Conservation (phyloP, 2,888 invertebrate species). For the Eupithecia insigniata region DNA sequence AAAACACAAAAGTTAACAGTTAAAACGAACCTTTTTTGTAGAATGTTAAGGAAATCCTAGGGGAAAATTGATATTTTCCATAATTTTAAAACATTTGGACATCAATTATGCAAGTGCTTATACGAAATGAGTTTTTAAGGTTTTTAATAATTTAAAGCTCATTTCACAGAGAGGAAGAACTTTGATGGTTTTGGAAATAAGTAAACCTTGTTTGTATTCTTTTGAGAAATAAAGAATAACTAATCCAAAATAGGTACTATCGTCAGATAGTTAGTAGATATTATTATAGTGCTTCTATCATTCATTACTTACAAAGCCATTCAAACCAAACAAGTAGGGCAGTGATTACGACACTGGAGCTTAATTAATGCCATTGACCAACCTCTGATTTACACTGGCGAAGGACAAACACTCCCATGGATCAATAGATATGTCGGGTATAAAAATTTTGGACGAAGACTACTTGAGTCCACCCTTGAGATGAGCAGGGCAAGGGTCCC, state of each 20-base stretch:
- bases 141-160: background rate
- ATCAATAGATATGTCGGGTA: slow-evolving; percentile 11
- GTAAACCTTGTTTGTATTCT: background rate
- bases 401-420: background rate
- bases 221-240: background rate
- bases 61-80: background rate
- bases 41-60: background rate
- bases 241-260: background rate
- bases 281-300: background rate
- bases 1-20: no score
- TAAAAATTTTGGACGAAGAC: no score
- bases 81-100: background rate
- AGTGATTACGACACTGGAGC: slow-evolving; percentile 6
- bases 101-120: background rate
- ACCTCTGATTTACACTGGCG: slow-evolving; percentile 19
- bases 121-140: background rate
- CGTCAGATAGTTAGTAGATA: background rate
- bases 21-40: no score
- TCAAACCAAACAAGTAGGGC: background rate
- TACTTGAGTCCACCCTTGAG: background rate
- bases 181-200: background rate
- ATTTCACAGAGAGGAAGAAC: background rate
- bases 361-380: slow-evolving; percentile 18
- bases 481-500: background rate
- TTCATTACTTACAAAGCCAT: background rate